Evolutionary conservation across 2,888 invertebrate genomes (phyloP), one percentile per base, ranked within the genome.

Genomic region (Tenthredo mesomela): DNA sequence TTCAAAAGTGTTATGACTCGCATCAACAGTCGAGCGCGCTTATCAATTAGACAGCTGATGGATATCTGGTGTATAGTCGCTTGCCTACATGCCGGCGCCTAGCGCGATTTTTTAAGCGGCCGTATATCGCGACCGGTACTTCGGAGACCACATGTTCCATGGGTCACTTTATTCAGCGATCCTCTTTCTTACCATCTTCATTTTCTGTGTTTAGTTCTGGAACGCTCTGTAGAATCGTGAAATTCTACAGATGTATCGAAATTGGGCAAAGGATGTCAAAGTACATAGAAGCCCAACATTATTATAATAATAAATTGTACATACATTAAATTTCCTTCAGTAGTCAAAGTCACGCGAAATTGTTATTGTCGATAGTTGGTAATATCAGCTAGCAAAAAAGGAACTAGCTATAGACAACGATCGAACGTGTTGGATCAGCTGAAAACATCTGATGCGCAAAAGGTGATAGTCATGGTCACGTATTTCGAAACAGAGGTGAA

Each of bases 401-500:
- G 25, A 77, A 50, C 47, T 29, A 18, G 50, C n/a, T 33, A 10
- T 54, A 33, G 15, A 77, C 77, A 54, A 77, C 18, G 29, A 29
- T n/a, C 15, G 50, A 25, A 50, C 18, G 77, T 47, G 25, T 9
- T 40, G 29, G 37, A 80, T 37, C 40, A 61, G 9, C 54, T 7
- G 61, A 58, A 21, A 25, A 33, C 12, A 33, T 40, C 37, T 58
- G 15, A 58, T 61, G 61, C 61, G 77, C 40, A 61, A 80, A 61
- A 80, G 33, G 61, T 61, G 21, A 61, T 50, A 73, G 73, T 25
- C 40, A 50, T 43, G 37, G 73, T 73, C 77, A 50, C 21, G 58
- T 33, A 80, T 80, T 80, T 80, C 43, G 80, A 80, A 80, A 80
- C 80, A 61, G 21, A 61, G 80, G 25, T 80, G 43, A 58, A 80